Conservation (phyloP, 2,113 vertebrate species). For the Sisor rabdophorus region DNA sequence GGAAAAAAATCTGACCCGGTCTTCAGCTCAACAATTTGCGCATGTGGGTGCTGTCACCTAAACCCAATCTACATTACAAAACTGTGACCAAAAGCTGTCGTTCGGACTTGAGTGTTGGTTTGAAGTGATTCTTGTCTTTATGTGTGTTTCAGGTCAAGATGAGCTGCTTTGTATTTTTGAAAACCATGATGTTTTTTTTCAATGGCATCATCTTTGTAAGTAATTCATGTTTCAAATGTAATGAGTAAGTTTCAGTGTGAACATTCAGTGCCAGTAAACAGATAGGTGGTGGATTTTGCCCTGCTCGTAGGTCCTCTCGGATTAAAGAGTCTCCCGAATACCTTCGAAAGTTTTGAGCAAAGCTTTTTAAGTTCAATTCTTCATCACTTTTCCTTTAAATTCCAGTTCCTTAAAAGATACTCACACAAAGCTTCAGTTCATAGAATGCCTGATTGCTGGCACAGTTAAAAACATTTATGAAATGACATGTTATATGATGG, state of each 20-base stretch:
- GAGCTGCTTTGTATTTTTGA: conserved; percentile 74
- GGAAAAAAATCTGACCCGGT: too few relatives aligned
- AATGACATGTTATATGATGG: not conserved
- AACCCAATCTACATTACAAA: too few relatives aligned
- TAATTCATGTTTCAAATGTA: conserved; percentile 29
- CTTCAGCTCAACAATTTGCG: too few relatives aligned
- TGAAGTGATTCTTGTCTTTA: not conserved
- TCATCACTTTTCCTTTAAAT: not conserved
- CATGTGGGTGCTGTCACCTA: too few relatives aligned
- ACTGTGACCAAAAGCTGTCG: not conserved
- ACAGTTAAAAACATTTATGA: not conserved
- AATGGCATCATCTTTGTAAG: conserved; percentile 80
- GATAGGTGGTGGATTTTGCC: not conserved
- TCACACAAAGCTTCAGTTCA: not conserved
- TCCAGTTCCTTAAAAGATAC: not conserved
- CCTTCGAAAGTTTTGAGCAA: not conserved
- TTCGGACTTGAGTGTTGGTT: not conserved
- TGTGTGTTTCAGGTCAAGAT: conserved; percentile 55
- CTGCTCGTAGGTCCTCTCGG: not conserved
- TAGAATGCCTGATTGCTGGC: too few relatives aligned
- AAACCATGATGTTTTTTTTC: conserved; percentile 73
- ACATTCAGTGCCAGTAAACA: not conserved
- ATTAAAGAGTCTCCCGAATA: not conserved
- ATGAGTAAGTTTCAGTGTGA: not conserved
- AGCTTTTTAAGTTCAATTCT: too few relatives aligned